phyloP scores from a whole-genome alignment of 2,888 invertebrate species.

The Muscina levida region DNA sequence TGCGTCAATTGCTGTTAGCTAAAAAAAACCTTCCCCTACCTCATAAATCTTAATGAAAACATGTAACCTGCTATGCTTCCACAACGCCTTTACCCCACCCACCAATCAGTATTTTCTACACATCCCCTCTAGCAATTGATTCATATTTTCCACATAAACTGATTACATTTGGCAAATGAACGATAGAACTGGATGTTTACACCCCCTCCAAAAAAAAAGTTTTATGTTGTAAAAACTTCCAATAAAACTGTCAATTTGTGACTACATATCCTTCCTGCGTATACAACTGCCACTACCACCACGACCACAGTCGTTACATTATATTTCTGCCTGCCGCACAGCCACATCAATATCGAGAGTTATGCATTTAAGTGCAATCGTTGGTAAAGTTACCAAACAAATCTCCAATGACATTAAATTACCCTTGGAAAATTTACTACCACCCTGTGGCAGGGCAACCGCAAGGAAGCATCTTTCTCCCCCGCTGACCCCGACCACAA shows the following conservation, averaged over 20 bases:
- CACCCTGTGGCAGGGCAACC: constrained; percentile 5
- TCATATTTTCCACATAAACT: constrained; percentile 20
- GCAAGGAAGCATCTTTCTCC: no score
- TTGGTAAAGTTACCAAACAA: constrained; percentile 62
- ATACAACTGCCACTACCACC: not conserved
- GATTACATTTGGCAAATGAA: constrained; percentile 12
- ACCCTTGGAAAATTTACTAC: constrained; percentile 65
- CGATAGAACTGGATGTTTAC: not conserved
- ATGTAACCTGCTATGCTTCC: no score
- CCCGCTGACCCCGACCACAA: not conserved
- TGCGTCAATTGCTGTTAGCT: no score
- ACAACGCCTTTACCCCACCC: no score
- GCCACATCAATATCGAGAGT: constrained; percentile 48
- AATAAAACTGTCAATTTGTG: constrained; percentile 65
- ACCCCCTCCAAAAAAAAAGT: not conserved
- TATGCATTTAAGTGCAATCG: constrained; percentile 65
- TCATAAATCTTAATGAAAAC: no score
- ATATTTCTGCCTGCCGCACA: not conserved
- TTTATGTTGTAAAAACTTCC: constrained; percentile 50
- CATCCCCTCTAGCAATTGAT: not conserved
- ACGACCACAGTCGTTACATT: not conserved
- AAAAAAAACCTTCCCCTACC: no score
- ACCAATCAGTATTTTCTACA: no score
- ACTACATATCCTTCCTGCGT: constrained; percentile 43
- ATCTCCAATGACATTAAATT: constrained; percentile 64